Percentiles rank a stretch among this genome's conserved stretches.
These are phyloP conservation scores for Congeria kusceri DNA, from an alignment of 2,888 invertebrate genomes.

Conservation along the genomic window DNA sequence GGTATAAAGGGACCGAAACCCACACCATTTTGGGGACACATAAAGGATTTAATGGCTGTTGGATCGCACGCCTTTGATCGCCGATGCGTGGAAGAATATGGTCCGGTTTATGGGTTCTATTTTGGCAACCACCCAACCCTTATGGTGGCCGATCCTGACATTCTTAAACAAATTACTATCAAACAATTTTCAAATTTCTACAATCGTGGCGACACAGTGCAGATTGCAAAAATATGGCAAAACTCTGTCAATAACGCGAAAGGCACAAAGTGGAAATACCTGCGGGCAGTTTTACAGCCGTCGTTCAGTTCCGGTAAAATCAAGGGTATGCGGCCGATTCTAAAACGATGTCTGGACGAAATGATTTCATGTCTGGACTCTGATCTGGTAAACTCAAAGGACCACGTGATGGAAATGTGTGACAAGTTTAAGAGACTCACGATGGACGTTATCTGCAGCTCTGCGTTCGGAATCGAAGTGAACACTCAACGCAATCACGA, in stretches of 20 bases:
- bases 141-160: conserved; percentile 62
- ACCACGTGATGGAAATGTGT: conserved; percentile 46
- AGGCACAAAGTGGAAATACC: conserved; percentile 61
- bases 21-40: conserved; percentile 35
- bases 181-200: conserved; percentile 67
- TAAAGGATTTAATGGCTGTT: conserved; percentile 38
- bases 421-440: conserved; percentile 45
- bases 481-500: conserved; percentile 61
- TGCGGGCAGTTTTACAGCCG: conserved; percentile 48
- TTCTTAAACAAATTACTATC: conserved; percentile 58
- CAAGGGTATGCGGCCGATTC: conserved; percentile 50
- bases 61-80: conserved; percentile 51
- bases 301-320: conserved; percentile 58
- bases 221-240: conserved; percentile 23
- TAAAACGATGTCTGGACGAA: conserved; percentile 41
- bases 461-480: conserved; percentile 66
- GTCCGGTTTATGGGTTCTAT: conserved; percentile 53
- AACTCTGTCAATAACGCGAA: conserved; percentile 36
- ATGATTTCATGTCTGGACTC: conserved; percentile 39
- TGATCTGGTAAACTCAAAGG: conserved; percentile 7
- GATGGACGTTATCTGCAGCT: conserved; percentile 65
- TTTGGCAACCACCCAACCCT: conserved; percentile 57
- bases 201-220: conserved; percentile 45
- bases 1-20: conserved; percentile 53
- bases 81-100: conserved; percentile 49